Evolutionary conservation across 2,888 invertebrate species (phyloP), one percentile per base, ranked within the genome.

Genomic region (Catotricha subobsoleta): DNA sequence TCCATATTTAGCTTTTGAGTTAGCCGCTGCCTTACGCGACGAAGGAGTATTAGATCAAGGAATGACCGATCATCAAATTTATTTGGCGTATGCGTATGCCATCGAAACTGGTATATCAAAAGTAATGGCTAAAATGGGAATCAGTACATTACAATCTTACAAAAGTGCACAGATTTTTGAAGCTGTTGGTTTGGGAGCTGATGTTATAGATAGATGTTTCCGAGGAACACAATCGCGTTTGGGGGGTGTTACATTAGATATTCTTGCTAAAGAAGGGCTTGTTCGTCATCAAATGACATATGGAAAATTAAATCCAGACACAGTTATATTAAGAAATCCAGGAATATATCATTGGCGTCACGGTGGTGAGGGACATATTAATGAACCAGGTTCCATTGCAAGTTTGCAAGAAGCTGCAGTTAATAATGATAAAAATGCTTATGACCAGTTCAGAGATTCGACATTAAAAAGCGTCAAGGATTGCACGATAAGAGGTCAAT

Each of bases 111-210:
- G 94, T 39, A 80, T 87, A 49, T 75, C 81, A 39, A 91, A 91
- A 63, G 88, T 74, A 1, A 98, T 98, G 97, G 97, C 98, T 5
- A 98, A 98, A 63, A 98, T 98, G 98, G 98, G 98, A 43, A 98
- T 98, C 56, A 94, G 92, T 43, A 98, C 97, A 0, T 67, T 98
- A 30, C 97, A 97, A 60, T 95, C 94, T 0, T 98, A 98, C 65
- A 97, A 95, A 67, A 88, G 94, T 47, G 98, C 98, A 1, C 98
- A 98, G 67, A 98, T 98, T 52, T 98, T 98, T 57, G 98, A 98
- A 64, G 95, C 95, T 1, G 94, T 98, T 9, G 98, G 98, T 1
- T 63, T 98, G 36, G 80, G 83, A 29, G 74, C 81, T 44, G 94
- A 97, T 53, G 84, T 98, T 1, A 74, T 98, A 45, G 83, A 92